Percentiles rank a stretch among this genome's conserved stretches.
phyloP scores from a whole-genome alignment of 2,797 vertebrate genomes.

The Neoniphon sammara region DNA sequence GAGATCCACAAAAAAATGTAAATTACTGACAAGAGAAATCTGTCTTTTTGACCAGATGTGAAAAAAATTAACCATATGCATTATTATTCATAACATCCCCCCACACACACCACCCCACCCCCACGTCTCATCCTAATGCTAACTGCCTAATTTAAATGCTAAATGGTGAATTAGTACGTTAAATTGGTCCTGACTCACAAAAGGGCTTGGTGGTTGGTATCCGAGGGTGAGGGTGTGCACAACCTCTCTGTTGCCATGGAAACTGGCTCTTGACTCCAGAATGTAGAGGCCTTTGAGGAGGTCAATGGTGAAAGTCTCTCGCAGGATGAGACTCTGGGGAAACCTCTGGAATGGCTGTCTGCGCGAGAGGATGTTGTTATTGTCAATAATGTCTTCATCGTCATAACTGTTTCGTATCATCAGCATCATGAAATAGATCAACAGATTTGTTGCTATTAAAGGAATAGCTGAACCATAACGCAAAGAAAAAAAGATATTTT shows the following conservation, averaged over 20 bases:
- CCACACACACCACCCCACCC: no score
- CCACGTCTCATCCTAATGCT: no score
- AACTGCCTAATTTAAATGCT: background rate
- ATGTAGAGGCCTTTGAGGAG: conserved; percentile 79
- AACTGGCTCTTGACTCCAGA: conserved; percentile 85
- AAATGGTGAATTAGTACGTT: background rate
- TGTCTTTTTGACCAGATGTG: background rate
- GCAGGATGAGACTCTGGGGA: conserved; percentile 83
- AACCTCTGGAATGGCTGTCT: conserved; percentile 87
- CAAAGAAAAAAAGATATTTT: no score
- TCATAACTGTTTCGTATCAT: background rate
- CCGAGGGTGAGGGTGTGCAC: conserved; percentile 85
- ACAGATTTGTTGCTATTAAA: background rate
- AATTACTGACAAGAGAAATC: background rate
- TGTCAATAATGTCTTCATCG: conserved; percentile 4
- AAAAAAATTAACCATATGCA: background rate
- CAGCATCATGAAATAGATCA: background rate
- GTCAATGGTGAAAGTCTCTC: conserved; percentile 86
- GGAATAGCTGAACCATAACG: no score
- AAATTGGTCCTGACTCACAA: conserved; percentile 78
- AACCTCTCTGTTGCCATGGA: conserved; percentile 79
- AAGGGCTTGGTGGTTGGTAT: conserved; percentile 81
- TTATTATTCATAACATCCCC: background rate
- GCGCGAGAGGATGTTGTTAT: conserved; percentile 40
- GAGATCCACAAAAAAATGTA: background rate